phyloP scores from a whole-genome alignment of 2,888 invertebrate species.

The Bombylius major region DNA sequence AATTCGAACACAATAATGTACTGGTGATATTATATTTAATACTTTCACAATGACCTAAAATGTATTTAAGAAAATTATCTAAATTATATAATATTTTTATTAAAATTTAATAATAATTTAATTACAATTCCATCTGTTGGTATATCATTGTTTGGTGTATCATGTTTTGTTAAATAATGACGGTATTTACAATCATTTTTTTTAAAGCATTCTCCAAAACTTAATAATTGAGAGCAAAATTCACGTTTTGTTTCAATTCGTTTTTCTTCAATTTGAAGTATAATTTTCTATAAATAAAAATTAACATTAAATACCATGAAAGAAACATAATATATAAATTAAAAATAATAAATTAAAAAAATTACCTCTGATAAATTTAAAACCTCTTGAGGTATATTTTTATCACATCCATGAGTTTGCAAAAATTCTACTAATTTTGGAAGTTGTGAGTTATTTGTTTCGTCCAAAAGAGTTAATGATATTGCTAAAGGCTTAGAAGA shows the following conservation, averaged over 20 bases:
- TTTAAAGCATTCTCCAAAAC: constrained; percentile 51
- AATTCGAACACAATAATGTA: constrained; percentile 47
- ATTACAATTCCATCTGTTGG: constrained; percentile 24
- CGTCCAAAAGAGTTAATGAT: constrained; percentile 46
- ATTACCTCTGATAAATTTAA: constrained; percentile 27
- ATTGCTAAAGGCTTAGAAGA: constrained; percentile 20
- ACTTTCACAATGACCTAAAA: constrained; percentile 42
- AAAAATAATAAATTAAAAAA: constrained; percentile 3
- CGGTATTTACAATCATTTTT: constrained; percentile 44
- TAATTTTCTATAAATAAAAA: constrained; percentile 17
- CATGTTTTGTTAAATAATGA: constrained; percentile 46
- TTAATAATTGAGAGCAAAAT: constrained; percentile 43
- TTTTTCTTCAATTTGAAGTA: constrained; percentile 17
- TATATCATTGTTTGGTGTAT: constrained; percentile 41
- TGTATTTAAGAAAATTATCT: not conserved
- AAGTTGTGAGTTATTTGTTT: constrained; percentile 44
- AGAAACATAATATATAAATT: not conserved
- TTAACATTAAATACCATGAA: not conserved
- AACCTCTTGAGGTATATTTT: constrained; percentile 23
- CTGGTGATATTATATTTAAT: constrained; percentile 45
- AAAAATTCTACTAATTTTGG: constrained; percentile 49
- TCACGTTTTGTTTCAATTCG: constrained; percentile 15
- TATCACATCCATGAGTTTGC: constrained; percentile 28
- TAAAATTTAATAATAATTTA: not conserved
- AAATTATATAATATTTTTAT: not conserved